phyloP scores from a whole-genome alignment of 2,113 vertebrate species.

The Chiloscyllium plagiosum region DNA sequence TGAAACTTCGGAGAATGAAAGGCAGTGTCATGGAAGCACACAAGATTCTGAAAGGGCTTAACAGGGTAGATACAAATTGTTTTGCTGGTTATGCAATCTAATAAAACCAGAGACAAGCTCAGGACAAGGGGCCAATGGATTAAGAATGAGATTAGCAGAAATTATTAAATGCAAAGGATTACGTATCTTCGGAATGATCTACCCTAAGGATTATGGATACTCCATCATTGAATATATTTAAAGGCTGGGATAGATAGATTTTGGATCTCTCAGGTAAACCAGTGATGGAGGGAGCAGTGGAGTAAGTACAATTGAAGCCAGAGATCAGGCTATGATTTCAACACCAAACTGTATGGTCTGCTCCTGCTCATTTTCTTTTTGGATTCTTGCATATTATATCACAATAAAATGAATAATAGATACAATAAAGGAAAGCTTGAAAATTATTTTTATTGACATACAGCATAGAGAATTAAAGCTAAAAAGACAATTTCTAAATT shows the following conservation, averaged over 20 bases:
- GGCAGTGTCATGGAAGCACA: not conserved
- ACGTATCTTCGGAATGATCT: not conserved
- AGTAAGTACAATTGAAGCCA: not conserved
- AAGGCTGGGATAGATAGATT: not conserved
- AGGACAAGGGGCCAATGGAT: not conserved
- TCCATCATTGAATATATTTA: not conserved
- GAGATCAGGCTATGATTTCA: not conserved
- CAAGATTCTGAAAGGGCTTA: not conserved
- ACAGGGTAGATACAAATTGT: not conserved
- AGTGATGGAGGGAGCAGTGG: not conserved
- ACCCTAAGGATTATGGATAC: not conserved
- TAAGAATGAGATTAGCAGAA: not conserved
- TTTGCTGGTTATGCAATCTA: not conserved
- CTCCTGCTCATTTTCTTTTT: not conserved
- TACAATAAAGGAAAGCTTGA: not conserved
- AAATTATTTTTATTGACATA: not conserved
- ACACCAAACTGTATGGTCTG: not conserved
- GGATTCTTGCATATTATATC: not conserved
- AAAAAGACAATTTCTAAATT: not conserved
- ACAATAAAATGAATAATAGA: not conserved
- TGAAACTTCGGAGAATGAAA: not conserved
- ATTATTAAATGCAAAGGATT: not conserved
- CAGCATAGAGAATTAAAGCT: not conserved
- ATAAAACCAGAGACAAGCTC: not conserved
- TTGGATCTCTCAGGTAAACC: not conserved